These are phyloP conservation scores for Hemistola chrysoprasaria DNA, from an alignment of 2,888 invertebrate species.

Conservation along the genomic window DNA sequence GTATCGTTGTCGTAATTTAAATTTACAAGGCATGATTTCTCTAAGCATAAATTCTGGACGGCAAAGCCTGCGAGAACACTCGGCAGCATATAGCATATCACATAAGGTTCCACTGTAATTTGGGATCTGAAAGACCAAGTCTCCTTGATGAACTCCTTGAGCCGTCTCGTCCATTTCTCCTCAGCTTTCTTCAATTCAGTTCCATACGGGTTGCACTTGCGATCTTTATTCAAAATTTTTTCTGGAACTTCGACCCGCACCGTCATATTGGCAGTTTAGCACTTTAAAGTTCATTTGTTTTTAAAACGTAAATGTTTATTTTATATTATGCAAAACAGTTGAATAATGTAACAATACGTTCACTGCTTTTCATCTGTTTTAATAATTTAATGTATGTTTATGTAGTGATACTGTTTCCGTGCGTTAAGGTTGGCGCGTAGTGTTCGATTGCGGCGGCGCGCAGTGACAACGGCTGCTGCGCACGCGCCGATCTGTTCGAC, in stretches of 20 bases:
- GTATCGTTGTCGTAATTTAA: conserved; percentile 76
- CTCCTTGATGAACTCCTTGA: conserved; percentile 65
- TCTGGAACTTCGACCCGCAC: conserved; percentile 76
- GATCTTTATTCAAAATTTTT: conserved; percentile 65
- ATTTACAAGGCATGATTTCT: conserved; percentile 83
- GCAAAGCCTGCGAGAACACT: conserved; percentile 85
- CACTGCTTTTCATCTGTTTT: conserved; percentile 21
- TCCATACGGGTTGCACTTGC: conserved; percentile 61
- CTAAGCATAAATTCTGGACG: conserved; percentile 79
- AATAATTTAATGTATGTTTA: conserved; percentile 17
- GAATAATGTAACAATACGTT: conserved; percentile 8
- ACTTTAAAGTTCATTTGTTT: conserved; percentile 63
- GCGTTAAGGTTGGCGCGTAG: conserved; percentile 49
- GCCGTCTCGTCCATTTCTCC: conserved; percentile 56
- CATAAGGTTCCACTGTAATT: conserved; percentile 86
- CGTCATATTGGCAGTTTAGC: conserved; percentile 67
- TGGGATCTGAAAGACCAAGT: conserved; percentile 67
- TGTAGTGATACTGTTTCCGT: conserved; percentile 24
- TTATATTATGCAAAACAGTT: not conserved
- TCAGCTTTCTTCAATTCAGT: conserved; percentile 58
- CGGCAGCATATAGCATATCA: conserved; percentile 85
- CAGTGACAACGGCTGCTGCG: conserved; percentile 52
- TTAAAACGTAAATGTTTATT: not conserved
- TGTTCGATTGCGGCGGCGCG: conserved; percentile 39
- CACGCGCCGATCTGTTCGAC: conserved; percentile 54